phyloP scores from a whole-genome alignment of 2,113 vertebrate genomes.

The Pantherophis guttatus region DNA sequence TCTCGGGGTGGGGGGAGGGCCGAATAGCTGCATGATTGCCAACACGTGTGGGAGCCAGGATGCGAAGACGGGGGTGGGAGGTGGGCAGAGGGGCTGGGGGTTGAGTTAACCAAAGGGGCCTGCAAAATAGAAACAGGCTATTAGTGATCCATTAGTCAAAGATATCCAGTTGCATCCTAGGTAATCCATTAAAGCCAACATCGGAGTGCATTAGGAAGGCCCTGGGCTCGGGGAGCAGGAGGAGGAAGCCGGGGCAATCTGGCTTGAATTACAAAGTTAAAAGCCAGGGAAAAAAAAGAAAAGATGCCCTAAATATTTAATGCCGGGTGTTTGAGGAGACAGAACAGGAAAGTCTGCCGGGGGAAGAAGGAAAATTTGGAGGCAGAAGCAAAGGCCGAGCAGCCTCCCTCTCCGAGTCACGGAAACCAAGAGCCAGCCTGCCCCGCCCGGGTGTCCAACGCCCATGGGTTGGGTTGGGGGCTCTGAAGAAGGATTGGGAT shows the following conservation, averaged over 20 bases:
- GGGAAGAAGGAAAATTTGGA: constrained; percentile 42
- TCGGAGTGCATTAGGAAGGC: constrained; percentile 66
- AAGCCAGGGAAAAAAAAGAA: constrained; percentile 57
- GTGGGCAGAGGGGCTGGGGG: constrained; percentile 35
- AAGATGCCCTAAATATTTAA: constrained; percentile 65
- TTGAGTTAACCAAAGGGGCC: constrained; percentile 62
- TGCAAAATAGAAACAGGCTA: constrained; percentile 80
- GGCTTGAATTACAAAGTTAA: constrained; percentile 74
- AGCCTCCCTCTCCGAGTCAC: constrained; percentile 30
- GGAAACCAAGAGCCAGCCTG: constrained; percentile 24
- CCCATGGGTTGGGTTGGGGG: background rate
- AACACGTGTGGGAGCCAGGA: background rate
- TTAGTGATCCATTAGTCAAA: constrained; percentile 77
- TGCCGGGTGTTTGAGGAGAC: constrained; percentile 65
- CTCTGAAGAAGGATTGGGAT: background rate
- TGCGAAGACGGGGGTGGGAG: background rate
- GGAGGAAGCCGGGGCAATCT: constrained; percentile 69
- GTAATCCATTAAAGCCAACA: constrained; percentile 76
- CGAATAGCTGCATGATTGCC: background rate
- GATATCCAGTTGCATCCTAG: constrained; percentile 74
- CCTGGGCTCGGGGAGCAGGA: constrained; percentile 62
- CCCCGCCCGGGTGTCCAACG: accelerated
- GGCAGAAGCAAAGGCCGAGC: constrained; percentile 22
- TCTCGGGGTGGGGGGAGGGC: background rate
- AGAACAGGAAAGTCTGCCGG: constrained; percentile 56